Percentiles rank a stretch among this genome's conserved stretches.
Conservation (phyloP, 37 sponge, comb jelly and placozoan species). For the Crambe crambe region DNA sequence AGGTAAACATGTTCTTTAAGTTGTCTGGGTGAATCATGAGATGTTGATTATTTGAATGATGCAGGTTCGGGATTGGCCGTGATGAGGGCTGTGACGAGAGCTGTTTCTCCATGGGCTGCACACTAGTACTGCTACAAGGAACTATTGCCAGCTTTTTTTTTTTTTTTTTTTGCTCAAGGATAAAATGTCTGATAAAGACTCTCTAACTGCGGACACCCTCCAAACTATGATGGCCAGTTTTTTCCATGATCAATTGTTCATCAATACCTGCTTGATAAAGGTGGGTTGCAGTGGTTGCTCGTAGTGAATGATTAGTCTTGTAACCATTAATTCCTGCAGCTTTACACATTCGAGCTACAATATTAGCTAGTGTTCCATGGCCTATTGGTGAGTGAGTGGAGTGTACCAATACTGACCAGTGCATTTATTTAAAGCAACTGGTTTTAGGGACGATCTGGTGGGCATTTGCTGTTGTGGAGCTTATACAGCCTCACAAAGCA, state of each 20-base stretch:
- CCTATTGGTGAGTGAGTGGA: constrained; percentile 17
- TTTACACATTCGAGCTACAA: constrained; percentile 7
- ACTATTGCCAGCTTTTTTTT: too few relatives aligned
- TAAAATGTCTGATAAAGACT: too few relatives aligned
- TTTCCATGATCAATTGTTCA: constrained; percentile 42
- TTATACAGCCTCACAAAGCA: too few relatives aligned
- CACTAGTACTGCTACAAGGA: too few relatives aligned
- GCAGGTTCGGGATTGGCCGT: too few relatives aligned
- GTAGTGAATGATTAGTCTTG: constrained; percentile 28
- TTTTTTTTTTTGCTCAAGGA: too few relatives aligned
- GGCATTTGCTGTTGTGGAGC: constrained; percentile 9
- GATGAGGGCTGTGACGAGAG: too few relatives aligned
- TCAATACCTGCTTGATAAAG: constrained; percentile 13
- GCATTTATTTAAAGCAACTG: constrained; percentile 3
- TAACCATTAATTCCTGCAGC: constrained; percentile 14
- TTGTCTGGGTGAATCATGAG: too few relatives aligned
- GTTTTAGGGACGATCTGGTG: neutral
- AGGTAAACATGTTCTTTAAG: too few relatives aligned
- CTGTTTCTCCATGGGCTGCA: too few relatives aligned
- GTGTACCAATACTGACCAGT: constrained; percentile 13
- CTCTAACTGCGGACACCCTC: constrained; percentile 33
- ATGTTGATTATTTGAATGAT: too few relatives aligned
- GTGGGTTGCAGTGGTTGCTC: constrained; percentile 31
- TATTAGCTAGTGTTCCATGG: neutral
- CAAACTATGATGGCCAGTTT: constrained; percentile 31